Base-by-base conservation (phyloP, 2,888 invertebrate species). In the Falcaria lacertinaria region DNA sequence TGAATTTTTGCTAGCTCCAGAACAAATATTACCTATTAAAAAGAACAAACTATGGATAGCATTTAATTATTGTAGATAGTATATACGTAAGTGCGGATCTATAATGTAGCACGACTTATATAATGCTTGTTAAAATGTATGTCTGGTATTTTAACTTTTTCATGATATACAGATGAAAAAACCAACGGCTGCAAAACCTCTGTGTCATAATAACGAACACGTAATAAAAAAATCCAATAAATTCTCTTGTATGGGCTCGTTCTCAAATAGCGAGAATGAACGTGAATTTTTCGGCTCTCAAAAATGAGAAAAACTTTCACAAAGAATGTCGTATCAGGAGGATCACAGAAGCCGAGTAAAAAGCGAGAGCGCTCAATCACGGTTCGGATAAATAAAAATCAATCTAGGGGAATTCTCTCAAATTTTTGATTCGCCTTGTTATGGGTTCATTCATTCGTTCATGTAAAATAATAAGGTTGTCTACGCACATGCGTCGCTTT, bases 351-450 rank as follows among this genome's bases (percentile, higher is more conserved):
- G 67, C 54, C 60, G 54, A 63, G 60, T 60, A 57, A 72, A 79
- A 77, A 78, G 65, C 70, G 65, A 77, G 70, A 74, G 65, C 76
- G 64, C 69, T 68, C 67, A 68, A 74, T 76, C 69, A 71, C 64
- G 68, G 69, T 60, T 52, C 52, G 43, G 48, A 56, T 56, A 53
- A 60, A 60, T 61, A 62, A 64, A 66, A 66, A 61, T 57, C 57
- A 56, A 64, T 59, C 45, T 52, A 45, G 44, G 49, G 45, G 55
- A 50, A 56, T 52, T 52, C 54, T 52, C 49, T 50, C 55, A 54
- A 60, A 58, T 57, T 47, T 49, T 48, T 41, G 45, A 13, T 35
- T 35, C n/a, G n/a, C 16, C 16, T 35, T 13, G 35, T 35, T 35
- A n/a, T n/a, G n/a, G n/a, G n/a, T n/a, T n/a, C 4, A 19, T 36